These are phyloP conservation scores for Oxycera nigricornis DNA, from an alignment of 2,888 invertebrate species.

Conservation along the genomic window DNA sequence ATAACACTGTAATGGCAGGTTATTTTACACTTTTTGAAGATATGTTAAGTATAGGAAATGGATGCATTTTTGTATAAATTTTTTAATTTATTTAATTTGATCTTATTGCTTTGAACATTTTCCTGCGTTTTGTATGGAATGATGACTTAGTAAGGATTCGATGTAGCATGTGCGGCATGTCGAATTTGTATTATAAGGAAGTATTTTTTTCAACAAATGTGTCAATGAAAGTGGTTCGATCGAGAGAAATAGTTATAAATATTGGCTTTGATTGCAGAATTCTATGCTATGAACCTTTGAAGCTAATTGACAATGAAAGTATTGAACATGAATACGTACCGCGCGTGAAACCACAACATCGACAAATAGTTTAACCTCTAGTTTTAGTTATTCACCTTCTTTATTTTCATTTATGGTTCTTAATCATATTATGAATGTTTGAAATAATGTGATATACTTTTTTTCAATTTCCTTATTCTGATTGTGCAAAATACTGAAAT, in stretches of 20 bases:
- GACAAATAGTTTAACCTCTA: background rate
- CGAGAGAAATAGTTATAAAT: too few relatives aligned
- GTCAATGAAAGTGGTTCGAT: too few relatives aligned
- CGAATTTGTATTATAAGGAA: slow-evolving; percentile 25
- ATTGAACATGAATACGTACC: too few relatives aligned
- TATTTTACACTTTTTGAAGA: background rate
- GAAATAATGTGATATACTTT: slow-evolving; percentile 31
- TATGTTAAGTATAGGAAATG: background rate
- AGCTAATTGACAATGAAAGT: background rate
- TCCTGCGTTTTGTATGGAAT: background rate
- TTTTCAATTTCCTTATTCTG: slow-evolving; percentile 11
- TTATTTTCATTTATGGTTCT: background rate
- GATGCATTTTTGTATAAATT: slow-evolving; percentile 10
- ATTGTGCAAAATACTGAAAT: slow-evolving; percentile 20
- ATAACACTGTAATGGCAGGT: background rate
- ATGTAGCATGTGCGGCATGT: slow-evolving; percentile 29
- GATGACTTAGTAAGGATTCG: background rate
- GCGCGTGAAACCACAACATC: background rate
- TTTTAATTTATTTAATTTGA: slow-evolving; percentile 6
- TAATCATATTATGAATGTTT: slow-evolving; percentile 26
- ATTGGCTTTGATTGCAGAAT: too few relatives aligned
- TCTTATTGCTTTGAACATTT: background rate
- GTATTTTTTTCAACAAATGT: background rate
- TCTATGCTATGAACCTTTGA: too few relatives aligned
- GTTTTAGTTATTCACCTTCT: slow-evolving; percentile 3